Evolutionary conservation across 2,888 invertebrate species (phyloP), one percentile per base, ranked within the genome.

Genomic region (Athalia rosae): DNA sequence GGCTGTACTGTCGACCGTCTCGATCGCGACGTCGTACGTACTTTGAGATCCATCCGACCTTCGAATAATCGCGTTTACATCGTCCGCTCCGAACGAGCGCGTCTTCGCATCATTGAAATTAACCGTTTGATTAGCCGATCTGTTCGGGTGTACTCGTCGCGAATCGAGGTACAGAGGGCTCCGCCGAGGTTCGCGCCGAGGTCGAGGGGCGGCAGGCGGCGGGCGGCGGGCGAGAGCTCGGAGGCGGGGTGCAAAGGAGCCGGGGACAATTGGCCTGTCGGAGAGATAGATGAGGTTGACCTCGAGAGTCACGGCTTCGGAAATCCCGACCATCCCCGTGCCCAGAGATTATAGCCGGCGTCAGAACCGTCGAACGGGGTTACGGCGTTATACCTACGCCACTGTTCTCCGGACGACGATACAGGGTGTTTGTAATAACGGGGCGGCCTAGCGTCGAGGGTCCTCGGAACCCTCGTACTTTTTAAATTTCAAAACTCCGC

Each of bases 281-380:
- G 56, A 76, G 73, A 79, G 79, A 81, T 76, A 77, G 61, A 79
- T 77, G 78, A 79, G 71, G 74, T 66, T 66, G 76, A 79, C 56
- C 50, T 71, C 66, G 76, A 28, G 56, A 56, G 76, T 59, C 64
- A 58, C 59, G 73, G 73, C 59, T 73, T 73, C 73, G 73, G 73
- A 73, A 64, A 66, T 77, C 77, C 64, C 69, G 69, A 64, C 69
- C 67, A 78, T 66, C 76, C 58, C 63, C 58, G 58, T 79, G 77
- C 77, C 78, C 73, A 76, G 77, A 80, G 79, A 79, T 81, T 80
- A 80, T 80, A 79, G 78, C 77, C 77, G 69, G 77, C 58, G 78
- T 73, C 79, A 79, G 80, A 80, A 81, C 77, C 79, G 79, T 78
- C 79, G 79, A 81, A 80, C 79, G 79, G 28, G 28, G 28, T 28